A percentile compares a stretch with the other conserved stretches of the same genome.
These are phyloP conservation scores for Clanis bilineata DNA, from an alignment of 2,888 invertebrate genomes.

Conservation along the genomic window DNA sequence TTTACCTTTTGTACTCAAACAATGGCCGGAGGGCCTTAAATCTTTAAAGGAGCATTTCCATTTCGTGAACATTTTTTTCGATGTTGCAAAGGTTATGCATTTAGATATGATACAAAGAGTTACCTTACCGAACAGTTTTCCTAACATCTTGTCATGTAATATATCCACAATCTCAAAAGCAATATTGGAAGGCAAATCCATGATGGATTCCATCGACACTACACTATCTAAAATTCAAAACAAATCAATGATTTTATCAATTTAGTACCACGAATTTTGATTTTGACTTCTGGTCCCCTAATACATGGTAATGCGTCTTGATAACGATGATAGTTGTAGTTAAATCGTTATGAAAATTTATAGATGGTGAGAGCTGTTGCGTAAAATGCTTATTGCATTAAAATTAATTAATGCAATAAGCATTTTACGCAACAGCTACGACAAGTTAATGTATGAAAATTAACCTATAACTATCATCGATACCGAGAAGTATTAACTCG, in stretches of 20 bases:
- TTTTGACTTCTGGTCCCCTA: too few species aligned
- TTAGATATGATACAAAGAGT: constrained; percentile 67
- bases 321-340: too few species aligned
- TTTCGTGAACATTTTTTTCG: constrained; percentile 63
- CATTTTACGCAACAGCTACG: too few species aligned
- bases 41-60: constrained; percentile 62
- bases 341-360: too few species aligned
- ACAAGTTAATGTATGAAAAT: too few species aligned
- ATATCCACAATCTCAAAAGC: constrained; percentile 71
- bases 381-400: too few species aligned
- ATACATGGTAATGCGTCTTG: too few species aligned
- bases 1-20: constrained; percentile 52
- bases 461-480: too few species aligned
- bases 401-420: too few species aligned
- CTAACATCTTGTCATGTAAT: constrained; percentile 65
- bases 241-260: constrained; percentile 9
- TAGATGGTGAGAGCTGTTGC: too few species aligned
- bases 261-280: neutral
- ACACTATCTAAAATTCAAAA: constrained; percentile 59
- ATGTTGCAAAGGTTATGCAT: constrained; percentile 60
- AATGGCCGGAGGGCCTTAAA: constrained; percentile 57
- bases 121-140: constrained; percentile 67
- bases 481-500: too few species aligned
- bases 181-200: constrained; percentile 70
- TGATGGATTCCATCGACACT: constrained; percentile 65